A percentile compares a stretch with the other conserved stretches of the same genome.
phyloP scores from a whole-genome alignment of 1,140 invertebrate species.

The Drosophila albomicans region DNA sequence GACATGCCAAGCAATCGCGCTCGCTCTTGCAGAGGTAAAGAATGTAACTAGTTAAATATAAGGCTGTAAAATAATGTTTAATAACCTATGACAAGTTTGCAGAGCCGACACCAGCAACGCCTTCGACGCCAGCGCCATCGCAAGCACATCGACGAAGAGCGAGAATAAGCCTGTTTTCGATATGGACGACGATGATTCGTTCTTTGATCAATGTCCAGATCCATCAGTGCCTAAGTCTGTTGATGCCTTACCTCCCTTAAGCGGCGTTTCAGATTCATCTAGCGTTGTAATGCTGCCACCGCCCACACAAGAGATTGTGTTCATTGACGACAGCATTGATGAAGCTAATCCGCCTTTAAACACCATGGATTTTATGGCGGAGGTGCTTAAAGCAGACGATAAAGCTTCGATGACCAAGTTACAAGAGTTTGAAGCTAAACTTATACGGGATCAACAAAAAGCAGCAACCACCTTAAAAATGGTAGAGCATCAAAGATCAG shows the following conservation, averaged over 20 bases:
- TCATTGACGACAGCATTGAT: constrained; percentile 64
- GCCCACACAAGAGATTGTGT: constrained; percentile 74
- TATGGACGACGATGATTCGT: constrained; percentile 48
- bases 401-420: constrained; percentile 48
- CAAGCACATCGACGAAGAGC: constrained; percentile 12
- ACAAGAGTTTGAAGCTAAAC: constrained; percentile 45
- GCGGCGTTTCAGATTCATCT: constrained; percentile 45
- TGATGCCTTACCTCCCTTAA: constrained; percentile 30
- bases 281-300: constrained; percentile 70
- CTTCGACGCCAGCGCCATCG: constrained; percentile 21
- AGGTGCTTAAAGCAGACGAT: constrained; percentile 65
- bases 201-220: constrained; percentile 38
- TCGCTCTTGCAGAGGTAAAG: constrained; percentile 62
- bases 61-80: constrained; percentile 2
- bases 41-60: background rate
- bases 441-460: constrained; percentile 51
- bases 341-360: constrained; percentile 47
- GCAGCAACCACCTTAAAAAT: constrained; percentile 11
- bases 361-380: constrained; percentile 68
- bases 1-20: constrained; percentile 48
- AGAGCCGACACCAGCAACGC: constrained; percentile 55
- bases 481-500: too few relatives aligned
- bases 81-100: constrained; percentile 57
- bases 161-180: constrained; percentile 46
- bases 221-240: constrained; percentile 8